A percentile compares a stretch with the other conserved stretches of the same genome.
phyloP scores from a whole-genome alignment of 2,888 invertebrate species.

The Zaprionus obscuricornis region DNA sequence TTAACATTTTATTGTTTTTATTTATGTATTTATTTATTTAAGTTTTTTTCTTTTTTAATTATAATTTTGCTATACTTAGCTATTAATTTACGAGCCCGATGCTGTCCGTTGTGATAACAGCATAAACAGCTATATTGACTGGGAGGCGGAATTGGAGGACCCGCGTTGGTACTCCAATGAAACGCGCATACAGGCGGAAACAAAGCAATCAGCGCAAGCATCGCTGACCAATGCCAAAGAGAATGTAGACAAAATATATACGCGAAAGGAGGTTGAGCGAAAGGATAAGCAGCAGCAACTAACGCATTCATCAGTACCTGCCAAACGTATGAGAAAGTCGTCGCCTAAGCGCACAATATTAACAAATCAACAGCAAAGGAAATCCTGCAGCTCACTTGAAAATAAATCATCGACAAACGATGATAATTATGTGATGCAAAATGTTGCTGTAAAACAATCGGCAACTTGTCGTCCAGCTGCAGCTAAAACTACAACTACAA shows the following conservation, averaged over 20 bases:
- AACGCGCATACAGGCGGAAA: conserved; percentile 3
- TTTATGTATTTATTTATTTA: no score
- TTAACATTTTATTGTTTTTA: no score
- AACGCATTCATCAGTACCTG: background rate
- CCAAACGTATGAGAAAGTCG: conserved; percentile 30
- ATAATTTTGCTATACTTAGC: conserved; percentile 31
- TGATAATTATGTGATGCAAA: conserved; percentile 16
- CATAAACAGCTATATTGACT: conserved; percentile 53
- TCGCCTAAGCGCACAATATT: conserved; percentile 39
- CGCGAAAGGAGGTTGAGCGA: background rate
- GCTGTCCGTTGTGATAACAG: conserved; percentile 50
- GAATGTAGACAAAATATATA: conserved; percentile 41
- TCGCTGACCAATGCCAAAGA: conserved; percentile 65
- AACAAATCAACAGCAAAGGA: conserved; percentile 32
- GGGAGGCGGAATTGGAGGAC: conserved; percentile 74
- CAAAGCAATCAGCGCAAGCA: conserved; percentile 44
- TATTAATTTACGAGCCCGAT: conserved; percentile 66
- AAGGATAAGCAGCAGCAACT: conserved; percentile 2
- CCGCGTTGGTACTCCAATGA: conserved; percentile 76
- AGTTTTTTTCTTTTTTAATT: background rate
- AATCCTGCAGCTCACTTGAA: background rate
- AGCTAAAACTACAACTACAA: background rate
- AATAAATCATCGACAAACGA: conserved; percentile 17
- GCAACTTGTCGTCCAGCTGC: background rate
- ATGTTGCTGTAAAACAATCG: conserved; percentile 18